Conservation (phyloP, 2,113 vertebrate genomes). For the Apodemus speciosus region DNA sequence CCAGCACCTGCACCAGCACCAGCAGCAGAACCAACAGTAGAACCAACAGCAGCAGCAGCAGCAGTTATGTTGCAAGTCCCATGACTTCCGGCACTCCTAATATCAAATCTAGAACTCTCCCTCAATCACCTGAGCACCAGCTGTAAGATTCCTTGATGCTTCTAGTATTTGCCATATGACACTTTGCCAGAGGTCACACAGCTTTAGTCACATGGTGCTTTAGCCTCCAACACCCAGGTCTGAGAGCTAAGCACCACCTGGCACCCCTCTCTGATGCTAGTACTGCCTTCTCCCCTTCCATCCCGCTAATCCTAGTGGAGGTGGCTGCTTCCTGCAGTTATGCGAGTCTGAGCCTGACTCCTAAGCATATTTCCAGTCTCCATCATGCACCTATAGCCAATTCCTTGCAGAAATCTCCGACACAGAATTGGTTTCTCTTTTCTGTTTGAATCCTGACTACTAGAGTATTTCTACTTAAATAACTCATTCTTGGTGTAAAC, state of each 20-base stretch:
- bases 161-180: background rate
- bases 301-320: background rate
- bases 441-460: background rate
- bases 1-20: accelerated
- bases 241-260: background rate
- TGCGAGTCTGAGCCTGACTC: background rate
- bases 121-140: background rate
- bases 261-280: background rate
- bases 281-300: background rate
- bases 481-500: constrained; percentile 33
- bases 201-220: background rate
- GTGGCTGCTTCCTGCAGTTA: background rate
- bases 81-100: background rate
- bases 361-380: background rate
- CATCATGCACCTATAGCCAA: background rate
- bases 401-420: background rate
- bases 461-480: constrained; percentile 18
- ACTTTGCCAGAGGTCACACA: background rate
- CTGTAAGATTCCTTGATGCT: background rate
- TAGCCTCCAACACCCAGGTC: background rate
- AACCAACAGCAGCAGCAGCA: background rate
- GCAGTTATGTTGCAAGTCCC: background rate
- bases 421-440: constrained; percentile 29
- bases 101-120: background rate
- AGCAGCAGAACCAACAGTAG: accelerated